These are phyloP conservation scores for Triplophysa tibetana DNA, from an alignment of 2,113 vertebrate species.

Conservation along the genomic window DNA sequence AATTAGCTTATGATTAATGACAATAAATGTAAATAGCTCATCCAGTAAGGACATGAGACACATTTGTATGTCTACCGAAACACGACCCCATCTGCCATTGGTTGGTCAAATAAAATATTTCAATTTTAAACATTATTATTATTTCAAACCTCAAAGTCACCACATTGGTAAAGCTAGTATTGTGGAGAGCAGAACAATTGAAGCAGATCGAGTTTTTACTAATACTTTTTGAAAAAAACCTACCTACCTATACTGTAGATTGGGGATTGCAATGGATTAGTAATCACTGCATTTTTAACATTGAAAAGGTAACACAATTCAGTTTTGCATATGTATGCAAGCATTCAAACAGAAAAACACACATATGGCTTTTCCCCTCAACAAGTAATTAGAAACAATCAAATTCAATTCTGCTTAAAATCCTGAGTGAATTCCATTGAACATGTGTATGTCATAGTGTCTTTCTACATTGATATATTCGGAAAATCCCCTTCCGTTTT, in stretches of 20 bases:
- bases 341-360: neutral
- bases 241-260: too few relatives aligned
- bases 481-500: slow-evolving; percentile 8
- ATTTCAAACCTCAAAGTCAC: too few relatives aligned
- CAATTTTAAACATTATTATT: too few relatives aligned
- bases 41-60: neutral
- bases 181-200: too few relatives aligned
- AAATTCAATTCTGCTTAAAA: neutral
- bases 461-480: slow-evolving; percentile 22
- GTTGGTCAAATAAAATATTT: too few relatives aligned
- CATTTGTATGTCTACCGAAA: too few relatives aligned
- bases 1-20: neutral
- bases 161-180: too few relatives aligned
- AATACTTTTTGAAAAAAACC: too few relatives aligned
- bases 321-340: neutral
- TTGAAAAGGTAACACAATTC: neutral
- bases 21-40: neutral
- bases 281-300: too few relatives aligned
- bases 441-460: neutral
- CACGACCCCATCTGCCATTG: too few relatives aligned
- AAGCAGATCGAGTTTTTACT: too few relatives aligned
- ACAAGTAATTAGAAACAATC: neutral
- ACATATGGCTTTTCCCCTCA: neutral
- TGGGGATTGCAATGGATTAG: too few relatives aligned
- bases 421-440: slow-evolving; percentile 16